Conservation (phyloP, 1,140 invertebrate species). For the Aphaenogaster ashmeadi region DNA sequence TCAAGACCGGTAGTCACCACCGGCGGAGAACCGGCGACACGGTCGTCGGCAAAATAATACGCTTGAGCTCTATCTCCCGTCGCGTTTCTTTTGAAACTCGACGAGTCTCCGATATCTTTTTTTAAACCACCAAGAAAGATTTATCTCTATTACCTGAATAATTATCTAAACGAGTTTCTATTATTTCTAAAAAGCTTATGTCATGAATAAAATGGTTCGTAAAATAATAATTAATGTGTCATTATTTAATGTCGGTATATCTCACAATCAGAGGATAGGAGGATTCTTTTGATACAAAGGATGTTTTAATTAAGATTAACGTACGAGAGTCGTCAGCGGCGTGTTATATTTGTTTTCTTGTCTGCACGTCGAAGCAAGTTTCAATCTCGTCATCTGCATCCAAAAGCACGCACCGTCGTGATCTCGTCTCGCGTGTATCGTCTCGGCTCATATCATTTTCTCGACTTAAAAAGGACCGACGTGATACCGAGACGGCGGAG, state of each 20-base stretch:
- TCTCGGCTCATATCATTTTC: not conserved
- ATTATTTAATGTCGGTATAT: not conserved
- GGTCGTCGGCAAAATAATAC: conserved; percentile 31
- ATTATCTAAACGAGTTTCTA: not conserved
- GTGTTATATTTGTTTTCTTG: conserved; percentile 9
- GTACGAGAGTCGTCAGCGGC: not conserved
- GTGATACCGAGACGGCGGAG: conserved; percentile 22
- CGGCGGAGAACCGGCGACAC: not conserved
- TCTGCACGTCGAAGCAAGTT: not conserved
- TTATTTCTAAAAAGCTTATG: not conserved
- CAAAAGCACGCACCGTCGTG: not conserved
- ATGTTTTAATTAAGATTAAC: not conserved
- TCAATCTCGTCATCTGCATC: not conserved
- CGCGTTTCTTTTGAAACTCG: conserved; percentile 20
- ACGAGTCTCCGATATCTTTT: not conserved
- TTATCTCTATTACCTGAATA: not conserved
- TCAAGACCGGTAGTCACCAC: conserved; percentile 48
- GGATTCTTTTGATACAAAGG: not conserved
- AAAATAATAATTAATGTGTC: not conserved
- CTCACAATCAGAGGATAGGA: not conserved
- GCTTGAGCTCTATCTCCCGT: not conserved
- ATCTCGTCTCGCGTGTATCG: too few species aligned
- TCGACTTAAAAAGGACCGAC: conserved; percentile 39
- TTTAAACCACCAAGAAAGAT: not conserved
- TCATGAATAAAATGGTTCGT: not conserved